Evolutionary conservation across 2,797 vertebrate species (phyloP).

Genomic region (Remorina albescens): DNA sequence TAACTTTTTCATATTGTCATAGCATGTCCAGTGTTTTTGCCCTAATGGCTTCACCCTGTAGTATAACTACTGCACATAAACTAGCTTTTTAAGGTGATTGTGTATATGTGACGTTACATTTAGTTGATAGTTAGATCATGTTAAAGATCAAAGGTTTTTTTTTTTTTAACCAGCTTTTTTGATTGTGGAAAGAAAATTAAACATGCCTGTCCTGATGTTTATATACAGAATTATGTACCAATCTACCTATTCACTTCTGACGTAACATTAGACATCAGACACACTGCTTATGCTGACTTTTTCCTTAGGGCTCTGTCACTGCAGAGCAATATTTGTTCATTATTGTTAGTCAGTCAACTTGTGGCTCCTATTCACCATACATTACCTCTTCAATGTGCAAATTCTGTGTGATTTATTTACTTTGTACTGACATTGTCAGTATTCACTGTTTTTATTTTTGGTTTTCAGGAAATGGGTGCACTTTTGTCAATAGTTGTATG

Average conservation of each 20-base stretch:
- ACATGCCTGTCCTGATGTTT: constrained; percentile 27
- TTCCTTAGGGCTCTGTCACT: constrained; percentile 21
- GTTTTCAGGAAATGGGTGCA: constrained; percentile 65
- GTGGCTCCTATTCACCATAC: constrained; percentile 48
- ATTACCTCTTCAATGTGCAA: constrained; percentile 71
- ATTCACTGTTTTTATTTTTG: constrained; percentile 44
- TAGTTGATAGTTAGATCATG: constrained; percentile 48
- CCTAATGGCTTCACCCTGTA: constrained; percentile 58
- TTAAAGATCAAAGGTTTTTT: constrained; percentile 60
- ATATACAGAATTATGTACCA: constrained; percentile 15
- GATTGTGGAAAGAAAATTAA: constrained; percentile 33
- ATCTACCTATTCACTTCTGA: constrained; percentile 45
- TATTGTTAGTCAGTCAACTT: constrained; percentile 22
- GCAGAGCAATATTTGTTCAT: constrained; percentile 45
- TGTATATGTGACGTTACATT: constrained; percentile 46
- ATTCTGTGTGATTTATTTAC: constrained; percentile 60
- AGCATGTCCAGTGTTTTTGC: constrained; percentile 53
- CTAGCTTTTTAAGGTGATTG: constrained; percentile 63
- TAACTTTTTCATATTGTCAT: constrained; percentile 38
- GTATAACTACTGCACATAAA: constrained; percentile 71
- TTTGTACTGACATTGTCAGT: constrained; percentile 43
- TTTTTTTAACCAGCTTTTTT: constrained; percentile 50
- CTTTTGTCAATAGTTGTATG: constrained; percentile 64
- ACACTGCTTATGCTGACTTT: constrained; percentile 18
- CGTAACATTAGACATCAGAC: constrained; percentile 34